A percentile compares a stretch with the other conserved stretches of the same genome.
Evolutionary conservation across 2,888 invertebrate species (phyloP).

Genomic region (Drosophila seclusa): DNA sequence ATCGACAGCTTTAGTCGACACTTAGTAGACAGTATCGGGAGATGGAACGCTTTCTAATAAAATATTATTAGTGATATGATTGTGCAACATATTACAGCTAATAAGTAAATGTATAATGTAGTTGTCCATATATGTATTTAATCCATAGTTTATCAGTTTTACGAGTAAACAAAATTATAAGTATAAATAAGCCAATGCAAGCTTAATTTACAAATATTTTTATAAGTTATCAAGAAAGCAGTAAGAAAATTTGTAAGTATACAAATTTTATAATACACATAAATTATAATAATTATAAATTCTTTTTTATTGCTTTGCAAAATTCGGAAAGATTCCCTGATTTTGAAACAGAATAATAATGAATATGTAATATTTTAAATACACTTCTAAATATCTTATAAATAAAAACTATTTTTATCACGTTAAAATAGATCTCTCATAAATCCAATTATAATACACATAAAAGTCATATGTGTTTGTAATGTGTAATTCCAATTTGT

Average conservation of each 20-base stretch:
- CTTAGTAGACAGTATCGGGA: slow-evolving; percentile 3
- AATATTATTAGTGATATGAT: slow-evolving; percentile 5
- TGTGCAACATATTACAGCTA: neutral
- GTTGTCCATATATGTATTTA: neutral
- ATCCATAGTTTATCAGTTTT: neutral
- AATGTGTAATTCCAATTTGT: neutral
- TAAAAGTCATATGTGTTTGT: neutral
- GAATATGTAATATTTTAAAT: neutral
- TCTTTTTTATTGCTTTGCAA: neutral
- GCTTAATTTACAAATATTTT: neutral
- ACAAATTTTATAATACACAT: neutral
- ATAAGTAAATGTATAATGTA: neutral
- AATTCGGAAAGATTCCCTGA: neutral
- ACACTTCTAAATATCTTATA: neutral
- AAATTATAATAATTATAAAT: neutral
- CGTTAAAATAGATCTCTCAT: neutral
- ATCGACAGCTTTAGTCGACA: slow-evolving; percentile 50
- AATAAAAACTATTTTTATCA: neutral
- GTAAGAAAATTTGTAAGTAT: neutral
- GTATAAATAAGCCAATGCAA: neutral
- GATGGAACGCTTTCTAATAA: neutral
- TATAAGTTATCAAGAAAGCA: neutral
- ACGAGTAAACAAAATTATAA: neutral
- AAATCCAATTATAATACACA: too few relatives aligned
- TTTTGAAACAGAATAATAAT: neutral